Percentiles rank a stretch among this genome's conserved stretches.
Conservation (phyloP, 2,113 vertebrate species). For the Neoarius graeffei region DNA sequence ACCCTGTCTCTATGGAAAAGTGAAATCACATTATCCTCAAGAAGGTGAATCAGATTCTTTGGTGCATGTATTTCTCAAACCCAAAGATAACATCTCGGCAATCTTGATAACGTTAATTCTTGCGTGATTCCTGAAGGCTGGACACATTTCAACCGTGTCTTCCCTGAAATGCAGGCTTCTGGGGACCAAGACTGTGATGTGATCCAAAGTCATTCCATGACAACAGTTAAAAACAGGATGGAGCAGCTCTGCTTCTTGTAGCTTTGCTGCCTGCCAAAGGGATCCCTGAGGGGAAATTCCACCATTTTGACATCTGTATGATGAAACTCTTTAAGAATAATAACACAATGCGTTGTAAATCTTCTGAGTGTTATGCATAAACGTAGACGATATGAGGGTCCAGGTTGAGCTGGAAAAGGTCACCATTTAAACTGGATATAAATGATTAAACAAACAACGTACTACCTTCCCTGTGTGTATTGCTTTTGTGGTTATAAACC, state of each 20-base stretch:
- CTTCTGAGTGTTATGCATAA: background rate
- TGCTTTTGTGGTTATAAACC: background rate
- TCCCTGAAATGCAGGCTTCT: conserved; percentile 5
- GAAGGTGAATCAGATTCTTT: background rate
- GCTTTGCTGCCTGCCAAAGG: conserved; percentile 33
- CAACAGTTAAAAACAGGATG: conserved; percentile 54
- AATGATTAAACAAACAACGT: background rate
- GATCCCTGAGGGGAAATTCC: conserved; percentile 54
- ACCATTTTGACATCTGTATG: conserved; percentile 19
- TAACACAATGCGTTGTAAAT: background rate
- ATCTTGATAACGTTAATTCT: background rate
- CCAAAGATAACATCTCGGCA: background rate
- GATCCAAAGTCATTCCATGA: conserved; percentile 39
- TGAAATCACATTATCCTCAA: background rate
- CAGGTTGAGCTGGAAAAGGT: background rate
- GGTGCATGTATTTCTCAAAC: background rate
- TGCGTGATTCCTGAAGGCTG: conserved; percentile 16
- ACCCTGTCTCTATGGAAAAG: background rate
- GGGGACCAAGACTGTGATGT: conserved; percentile 32
- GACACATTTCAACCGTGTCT: background rate
- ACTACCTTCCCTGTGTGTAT: background rate
- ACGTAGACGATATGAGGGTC: background rate
- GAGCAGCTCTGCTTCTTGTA: conserved; percentile 40
- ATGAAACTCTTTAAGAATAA: conserved; percentile 35
- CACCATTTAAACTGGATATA: background rate